phyloP scores from a whole-genome alignment of 2,113 vertebrate genomes.

The Agelaius phoeniceus region DNA sequence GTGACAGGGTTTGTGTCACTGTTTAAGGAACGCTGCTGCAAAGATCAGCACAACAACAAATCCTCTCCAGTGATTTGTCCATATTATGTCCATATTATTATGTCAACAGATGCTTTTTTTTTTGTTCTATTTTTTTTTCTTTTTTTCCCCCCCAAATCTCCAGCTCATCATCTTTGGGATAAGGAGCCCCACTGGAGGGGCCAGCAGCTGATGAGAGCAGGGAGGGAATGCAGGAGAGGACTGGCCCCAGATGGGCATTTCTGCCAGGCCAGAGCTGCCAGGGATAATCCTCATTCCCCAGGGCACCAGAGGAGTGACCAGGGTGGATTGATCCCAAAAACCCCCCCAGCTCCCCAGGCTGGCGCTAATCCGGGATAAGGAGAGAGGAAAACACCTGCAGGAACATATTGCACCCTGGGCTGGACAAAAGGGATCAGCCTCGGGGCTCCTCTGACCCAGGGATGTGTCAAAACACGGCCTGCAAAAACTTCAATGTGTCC shows the following conservation, averaged over 20 bases:
- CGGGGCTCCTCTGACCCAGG: accelerated
- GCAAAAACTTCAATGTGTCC: accelerated
- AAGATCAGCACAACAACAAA: not conserved
- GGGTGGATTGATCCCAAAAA: not conserved
- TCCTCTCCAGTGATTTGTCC: not conserved
- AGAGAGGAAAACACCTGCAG: not conserved
- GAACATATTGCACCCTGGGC: not conserved
- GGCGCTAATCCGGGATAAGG: not conserved
- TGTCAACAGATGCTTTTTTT: not conserved
- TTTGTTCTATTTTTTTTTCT: too few species aligned
- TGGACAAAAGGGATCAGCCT: not conserved
- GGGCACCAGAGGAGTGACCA: not conserved
- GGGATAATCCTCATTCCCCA: not conserved
- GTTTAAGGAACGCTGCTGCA: accelerated
- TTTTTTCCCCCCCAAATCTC: accelerated
- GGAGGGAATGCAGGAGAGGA: not conserved
- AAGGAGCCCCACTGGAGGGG: not conserved
- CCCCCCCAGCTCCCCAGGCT: not conserved
- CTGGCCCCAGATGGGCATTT: not conserved
- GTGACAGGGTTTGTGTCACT: accelerated
- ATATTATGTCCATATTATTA: not conserved
- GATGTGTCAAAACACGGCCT: not conserved
- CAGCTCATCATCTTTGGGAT: not conserved
- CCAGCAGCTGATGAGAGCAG: not conserved
- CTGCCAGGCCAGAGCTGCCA: not conserved